phyloP scores from a whole-genome alignment of 2,113 vertebrate genomes.

The Carassius gibelio region DNA sequence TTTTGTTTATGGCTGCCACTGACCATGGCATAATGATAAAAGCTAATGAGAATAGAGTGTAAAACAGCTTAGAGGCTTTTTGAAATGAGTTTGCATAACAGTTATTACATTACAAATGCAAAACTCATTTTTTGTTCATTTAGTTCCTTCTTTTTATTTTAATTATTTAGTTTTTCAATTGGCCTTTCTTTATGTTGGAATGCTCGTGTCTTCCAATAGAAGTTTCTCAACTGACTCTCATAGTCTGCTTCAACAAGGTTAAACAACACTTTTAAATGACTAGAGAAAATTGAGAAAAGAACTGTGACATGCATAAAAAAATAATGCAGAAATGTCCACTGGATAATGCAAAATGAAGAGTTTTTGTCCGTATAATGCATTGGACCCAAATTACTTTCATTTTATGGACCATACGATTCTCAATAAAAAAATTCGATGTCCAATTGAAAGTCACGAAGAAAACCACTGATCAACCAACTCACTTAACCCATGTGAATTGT shows the following conservation, averaged over 20 bases:
- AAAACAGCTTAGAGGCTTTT: not conserved
- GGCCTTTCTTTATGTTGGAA: not conserved
- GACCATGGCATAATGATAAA: slow-evolving; percentile 5
- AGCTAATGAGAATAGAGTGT: slow-evolving; percentile 16
- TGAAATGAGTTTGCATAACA: not conserved
- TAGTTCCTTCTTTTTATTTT: not conserved
- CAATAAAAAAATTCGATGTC: too few relatives aligned
- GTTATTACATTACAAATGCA: not conserved
- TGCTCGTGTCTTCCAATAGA: not conserved
- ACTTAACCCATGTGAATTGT: not conserved
- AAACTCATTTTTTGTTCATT: not conserved
- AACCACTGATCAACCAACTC: not conserved
- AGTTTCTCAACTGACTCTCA: too few relatives aligned
- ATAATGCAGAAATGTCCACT: not conserved
- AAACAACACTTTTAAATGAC: too few relatives aligned
- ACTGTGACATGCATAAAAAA: too few relatives aligned
- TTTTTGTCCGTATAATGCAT: not conserved
- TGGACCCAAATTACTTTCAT: not conserved
- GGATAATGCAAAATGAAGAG: not conserved
- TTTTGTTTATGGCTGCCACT: slow-evolving; percentile 49
- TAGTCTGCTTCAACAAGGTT: too few relatives aligned
- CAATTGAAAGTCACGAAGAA: not conserved
- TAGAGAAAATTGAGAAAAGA: too few relatives aligned
- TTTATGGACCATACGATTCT: too few relatives aligned
- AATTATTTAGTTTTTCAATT: not conserved